A percentile compares a stretch with the other conserved stretches of the same genome.
Evolutionary conservation across 2,888 invertebrate species (phyloP).

Genomic region (Drosophila anomelani): DNA sequence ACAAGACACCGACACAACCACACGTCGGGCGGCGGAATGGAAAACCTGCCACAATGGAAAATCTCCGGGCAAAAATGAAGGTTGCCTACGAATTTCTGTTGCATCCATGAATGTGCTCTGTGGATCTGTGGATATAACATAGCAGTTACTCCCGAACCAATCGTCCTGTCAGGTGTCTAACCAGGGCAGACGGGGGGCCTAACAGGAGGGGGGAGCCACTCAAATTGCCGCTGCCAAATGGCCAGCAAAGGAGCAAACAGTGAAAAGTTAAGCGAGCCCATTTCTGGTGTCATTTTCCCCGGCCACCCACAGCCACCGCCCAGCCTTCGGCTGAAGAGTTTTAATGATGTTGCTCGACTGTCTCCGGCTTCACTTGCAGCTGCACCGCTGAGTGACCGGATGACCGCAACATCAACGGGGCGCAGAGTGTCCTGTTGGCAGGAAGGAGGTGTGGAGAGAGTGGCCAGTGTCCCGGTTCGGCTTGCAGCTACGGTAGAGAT

Average conservation of each 20-base stretch:
- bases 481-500: not conserved
- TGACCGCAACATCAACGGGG: slow-evolving; percentile 60
- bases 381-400: slow-evolving; percentile 64
- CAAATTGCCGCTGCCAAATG: slow-evolving; percentile 49
- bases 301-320: not conserved
- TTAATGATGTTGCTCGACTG: slow-evolving; percentile 70
- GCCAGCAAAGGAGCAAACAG: slow-evolving; percentile 44
- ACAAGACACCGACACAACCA: slow-evolving; percentile 21
- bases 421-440: slow-evolving; percentile 3
- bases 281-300: slow-evolving; percentile 49
- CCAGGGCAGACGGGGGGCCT: not conserved
- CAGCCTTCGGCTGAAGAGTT: slow-evolving; percentile 49
- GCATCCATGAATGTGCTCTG: slow-evolving; percentile 24
- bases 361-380: slow-evolving; percentile 54
- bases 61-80: slow-evolving; percentile 16
- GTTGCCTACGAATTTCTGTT: slow-evolving; percentile 5
- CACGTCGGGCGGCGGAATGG: slow-evolving; percentile 2
- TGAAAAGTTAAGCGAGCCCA: slow-evolving; percentile 71
- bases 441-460: not conserved
- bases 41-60: slow-evolving; percentile 28
- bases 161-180: slow-evolving; percentile 33
- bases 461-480: not conserved
- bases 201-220: slow-evolving; percentile 15
- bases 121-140: slow-evolving; percentile 14
- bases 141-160: slow-evolving; percentile 17